Base-by-base conservation (phyloP, 2,888 invertebrate genomes). In the Aleiodes leptofemur region DNA sequence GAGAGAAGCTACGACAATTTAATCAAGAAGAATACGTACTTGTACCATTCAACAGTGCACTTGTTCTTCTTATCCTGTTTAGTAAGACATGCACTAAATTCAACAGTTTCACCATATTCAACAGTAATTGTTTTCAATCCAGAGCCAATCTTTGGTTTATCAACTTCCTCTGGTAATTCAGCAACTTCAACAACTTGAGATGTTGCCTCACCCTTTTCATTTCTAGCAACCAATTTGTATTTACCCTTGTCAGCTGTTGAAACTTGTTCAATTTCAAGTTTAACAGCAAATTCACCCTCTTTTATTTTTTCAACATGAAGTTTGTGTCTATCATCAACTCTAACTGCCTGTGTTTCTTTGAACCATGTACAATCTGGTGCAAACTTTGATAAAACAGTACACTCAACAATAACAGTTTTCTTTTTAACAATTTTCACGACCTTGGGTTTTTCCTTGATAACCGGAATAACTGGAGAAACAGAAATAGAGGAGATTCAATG, bases 351-450 rank as follows among this genome's bases (percentile, higher is more conserved):
- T 16, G 93, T 90, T 90, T 98, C 98, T 87, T 97, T 97, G 90
- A 94, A 97, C 98, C 98, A 98, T 55, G 95, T 96, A 87, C 97
- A 96, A 80, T 96, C 94, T 8, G 98, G 98, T 84, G 96, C 95
- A 87, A 97, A 97, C 90, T 96, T 96, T 83, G 97, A 97, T 88
- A 96, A 94, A 78, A 98, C 96, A 88, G 95, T 94, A 90, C 98
- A 97, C 90, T 98, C 97, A 88, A 98, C 96, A 82, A 98, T 94
- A 82, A 98, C 95, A 82, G 96, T 96, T 89, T 95, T 95, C 92
- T 96, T 97, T 90, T 97, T 97, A 83, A 97, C 93, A 86, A 98
- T 95, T 89, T 96, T 96, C 85, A 97, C 95, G 83, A 97, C 95
- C 91, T 94, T 96, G 72, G 98, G 98, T 89, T 95, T 96, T 89